phyloP scores from a whole-genome alignment of 64 coral and sea anemone genomes.

The Stichodactyla mertensii region DNA sequence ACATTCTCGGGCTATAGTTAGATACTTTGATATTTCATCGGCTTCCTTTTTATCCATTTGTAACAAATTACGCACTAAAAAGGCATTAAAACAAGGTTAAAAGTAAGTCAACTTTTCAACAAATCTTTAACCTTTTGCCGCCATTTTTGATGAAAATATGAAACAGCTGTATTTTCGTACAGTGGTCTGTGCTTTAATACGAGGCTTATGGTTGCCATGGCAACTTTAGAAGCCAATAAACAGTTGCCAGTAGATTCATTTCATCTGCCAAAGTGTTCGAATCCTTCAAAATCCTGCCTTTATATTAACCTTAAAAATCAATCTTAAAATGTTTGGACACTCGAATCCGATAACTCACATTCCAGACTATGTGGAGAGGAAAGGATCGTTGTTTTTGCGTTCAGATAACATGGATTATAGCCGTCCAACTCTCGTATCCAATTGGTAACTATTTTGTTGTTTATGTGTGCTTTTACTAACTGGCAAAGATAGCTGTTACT shows the following conservation, averaged over 20 bases:
- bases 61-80: neutral
- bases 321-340: constrained; percentile 16
- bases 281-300: neutral
- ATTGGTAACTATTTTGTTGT: constrained; percentile 58
- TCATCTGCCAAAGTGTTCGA: neutral
- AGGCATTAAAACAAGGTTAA: neutral
- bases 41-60: neutral
- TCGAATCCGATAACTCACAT: constrained; percentile 44
- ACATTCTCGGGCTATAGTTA: constrained; percentile 43
- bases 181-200: constrained; percentile 27
- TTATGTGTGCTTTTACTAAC: neutral
- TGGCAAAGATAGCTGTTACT: neutral
- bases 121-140: neutral
- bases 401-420: constrained; percentile 97
- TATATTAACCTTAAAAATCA: neutral
- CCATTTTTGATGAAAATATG: constrained; percentile 51
- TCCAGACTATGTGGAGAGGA: constrained; percentile 80
- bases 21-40: constrained; percentile 30
- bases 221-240: constrained; percentile 16
- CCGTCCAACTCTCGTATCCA: constrained; percentile 83
- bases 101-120: neutral
- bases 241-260: neutral
- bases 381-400: constrained; percentile 92
- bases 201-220: constrained; percentile 39
- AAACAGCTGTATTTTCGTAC: constrained; percentile 22